These are phyloP conservation scores for Frieseomelitta varia DNA, from an alignment of 1,140 invertebrate genomes.

Conservation along the genomic window DNA sequence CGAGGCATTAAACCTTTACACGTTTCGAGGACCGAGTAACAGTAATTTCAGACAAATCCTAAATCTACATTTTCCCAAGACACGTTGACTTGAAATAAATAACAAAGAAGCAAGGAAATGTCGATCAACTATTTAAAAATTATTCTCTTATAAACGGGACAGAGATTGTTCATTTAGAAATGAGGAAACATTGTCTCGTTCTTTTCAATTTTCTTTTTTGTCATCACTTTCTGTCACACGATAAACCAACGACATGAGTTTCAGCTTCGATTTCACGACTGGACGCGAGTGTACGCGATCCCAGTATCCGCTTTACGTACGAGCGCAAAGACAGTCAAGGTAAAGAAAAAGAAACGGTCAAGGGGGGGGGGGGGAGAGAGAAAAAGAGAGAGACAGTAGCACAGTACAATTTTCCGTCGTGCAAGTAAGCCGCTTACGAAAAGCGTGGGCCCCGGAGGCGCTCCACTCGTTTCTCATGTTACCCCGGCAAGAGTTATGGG, in stretches of 20 bases:
- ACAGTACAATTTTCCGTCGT: constrained; percentile 72
- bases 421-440: constrained; percentile 76
- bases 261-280: not conserved
- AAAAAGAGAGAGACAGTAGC: constrained; percentile 21
- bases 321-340: constrained; percentile 57
- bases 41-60: not conserved
- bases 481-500: constrained; percentile 64
- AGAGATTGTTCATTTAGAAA: too few species aligned
- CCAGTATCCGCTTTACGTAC: constrained; percentile 36
- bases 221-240: too few species aligned
- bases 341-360: constrained; percentile 56
- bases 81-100: not conserved
- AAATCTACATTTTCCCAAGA: not conserved
- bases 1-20: not conserved
- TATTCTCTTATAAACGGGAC: too few species aligned
- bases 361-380: constrained; percentile 49
- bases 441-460: constrained; percentile 61
- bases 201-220: too few species aligned
- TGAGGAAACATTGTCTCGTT: too few species aligned
- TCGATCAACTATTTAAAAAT: too few species aligned
- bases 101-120: too few species aligned
- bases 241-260: not conserved
- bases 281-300: not conserved
- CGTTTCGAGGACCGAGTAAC: not conserved
- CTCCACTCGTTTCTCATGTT: constrained; percentile 70